Base-by-base conservation (phyloP, 2,797 vertebrate species). In the Coilia nasus region DNA sequence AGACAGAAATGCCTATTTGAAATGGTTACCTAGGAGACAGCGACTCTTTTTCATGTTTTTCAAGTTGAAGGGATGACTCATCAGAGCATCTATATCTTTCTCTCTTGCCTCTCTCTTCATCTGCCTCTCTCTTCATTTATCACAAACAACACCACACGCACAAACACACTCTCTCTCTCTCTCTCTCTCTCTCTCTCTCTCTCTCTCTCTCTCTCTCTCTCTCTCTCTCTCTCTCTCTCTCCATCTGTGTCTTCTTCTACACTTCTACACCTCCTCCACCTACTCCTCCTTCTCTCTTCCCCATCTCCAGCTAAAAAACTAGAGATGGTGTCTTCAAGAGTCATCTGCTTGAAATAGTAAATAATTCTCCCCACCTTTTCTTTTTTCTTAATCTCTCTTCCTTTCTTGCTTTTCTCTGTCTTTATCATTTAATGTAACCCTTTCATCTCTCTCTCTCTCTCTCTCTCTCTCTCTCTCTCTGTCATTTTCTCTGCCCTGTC, bases 11-110 rank as follows among this genome's bases (percentile, higher is more conserved):
- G 86, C 81, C 88, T 83, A 90, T 90, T 57, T 21, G 64, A 85
- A 81, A 25, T 62, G 0, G 93, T 95, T 94, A 84, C 93, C 94
- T 89, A 86, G 93, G 93, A 91, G 89, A 95, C 91, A 19, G 89
- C 75, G 88, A 90, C 82, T 90, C 64, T 88, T 88, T 92, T 91
- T 90, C 89, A 90, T 85, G 81, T 92, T 90, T 91, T 89, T 80
- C 23, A 82, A 93, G 90, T 90, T 90, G 83, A 88, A 87, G 83
- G 86, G 84, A 86, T 94, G 92, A 94, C 85, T 95, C 93, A 93
- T 84, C 85, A 84, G 28, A 71, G 50, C 75, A 28, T 60, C 56
- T 80, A 81, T 54, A 64, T 19, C 28, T 12, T 21, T 85, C 81
- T 88, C 81, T 56, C 50, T 81, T 84, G 71, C 14, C 86, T 87